Evolutionary conservation across 2,888 invertebrate species (phyloP).

Genomic region (Meloe dianella): DNA sequence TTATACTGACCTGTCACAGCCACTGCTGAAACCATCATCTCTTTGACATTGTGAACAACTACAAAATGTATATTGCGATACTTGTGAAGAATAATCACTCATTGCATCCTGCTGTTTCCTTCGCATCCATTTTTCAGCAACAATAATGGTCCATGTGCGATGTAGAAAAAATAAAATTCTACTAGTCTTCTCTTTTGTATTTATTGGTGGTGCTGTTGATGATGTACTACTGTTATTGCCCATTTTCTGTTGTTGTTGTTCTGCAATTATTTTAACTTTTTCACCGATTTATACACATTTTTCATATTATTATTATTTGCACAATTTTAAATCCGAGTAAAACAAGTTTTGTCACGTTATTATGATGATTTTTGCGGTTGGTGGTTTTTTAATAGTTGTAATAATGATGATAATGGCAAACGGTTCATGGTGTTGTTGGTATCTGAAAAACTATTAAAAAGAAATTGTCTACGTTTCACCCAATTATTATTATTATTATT

Average conservation of each 20-base stretch:
- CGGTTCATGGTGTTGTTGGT: neutral
- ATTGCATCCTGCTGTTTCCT: slow-evolving; percentile 23
- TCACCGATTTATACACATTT: neutral
- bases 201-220: neutral
- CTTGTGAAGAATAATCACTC: slow-evolving; percentile 46
- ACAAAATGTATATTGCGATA: slow-evolving; percentile 53
- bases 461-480: neutral
- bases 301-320: neutral
- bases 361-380: neutral
- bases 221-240: neutral
- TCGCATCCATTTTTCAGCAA: slow-evolving; percentile 46
- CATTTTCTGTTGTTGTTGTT: too few relatives aligned
- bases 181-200: slow-evolving; percentile 34
- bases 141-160: slow-evolving; percentile 54
- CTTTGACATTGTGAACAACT: slow-evolving; percentile 54
- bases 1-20: slow-evolving; percentile 36
- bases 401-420: neutral
- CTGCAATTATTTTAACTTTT: neutral
- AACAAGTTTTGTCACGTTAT: neutral
- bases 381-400: neutral
- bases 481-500: neutral
- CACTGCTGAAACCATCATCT: slow-evolving; percentile 47
- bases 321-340: neutral
- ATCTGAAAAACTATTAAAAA: neutral
- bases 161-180: slow-evolving; percentile 52